Evolutionary conservation across 1,140 invertebrate genomes (phyloP), one percentile per base, ranked within the genome.

Genomic region (Antheraea mylitta): DNA sequence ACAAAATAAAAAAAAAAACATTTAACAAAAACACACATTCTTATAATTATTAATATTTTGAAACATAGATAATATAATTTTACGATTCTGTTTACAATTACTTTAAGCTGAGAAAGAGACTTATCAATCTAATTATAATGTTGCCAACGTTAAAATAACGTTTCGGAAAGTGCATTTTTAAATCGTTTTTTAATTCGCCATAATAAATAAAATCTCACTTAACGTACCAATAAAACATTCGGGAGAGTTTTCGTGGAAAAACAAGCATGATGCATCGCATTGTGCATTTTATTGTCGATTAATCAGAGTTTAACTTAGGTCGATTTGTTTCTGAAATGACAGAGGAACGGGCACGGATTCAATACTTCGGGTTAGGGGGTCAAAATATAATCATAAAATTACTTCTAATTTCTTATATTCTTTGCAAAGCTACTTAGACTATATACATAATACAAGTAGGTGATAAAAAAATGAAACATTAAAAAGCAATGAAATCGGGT

Each of bases 211-310:
- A 80, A 73, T 59, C 45, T 58, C 70, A 79, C 62, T 84, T 85
- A 76, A 80, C 73, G 73, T 78, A 70, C 73, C 77, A 80, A 85
- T 83, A 86, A 86, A 85, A 84, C 70, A 5, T 30, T 53, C 19
- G 18, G 11, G 75, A 73, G 67, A 74, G 58, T 65, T 69, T 75
- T 74, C 71, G 67, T 72, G 74, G 74, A 71, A 85, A 81, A 78
- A 78, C 79, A 81, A 76, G 74, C 71, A 58, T 67, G 67, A 36
- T 59, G 67, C 77, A 79, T 60, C 70, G 70, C 75, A 81, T 81
- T 81, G 73, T 83, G 74, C 70, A 74, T 81, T 86, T 87, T 84
- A 87, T 81, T 77, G 66, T 70, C 76, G 66, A 86, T 86, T 83
- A 83, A 87, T 87, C 74, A 88, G 80, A 73, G 72, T 69, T 66